A percentile compares a stretch with the other conserved stretches of the same genome.
Evolutionary conservation across 2,797 vertebrate genomes (phyloP).

Genomic region (Myioborus melanocephalus): DNA sequence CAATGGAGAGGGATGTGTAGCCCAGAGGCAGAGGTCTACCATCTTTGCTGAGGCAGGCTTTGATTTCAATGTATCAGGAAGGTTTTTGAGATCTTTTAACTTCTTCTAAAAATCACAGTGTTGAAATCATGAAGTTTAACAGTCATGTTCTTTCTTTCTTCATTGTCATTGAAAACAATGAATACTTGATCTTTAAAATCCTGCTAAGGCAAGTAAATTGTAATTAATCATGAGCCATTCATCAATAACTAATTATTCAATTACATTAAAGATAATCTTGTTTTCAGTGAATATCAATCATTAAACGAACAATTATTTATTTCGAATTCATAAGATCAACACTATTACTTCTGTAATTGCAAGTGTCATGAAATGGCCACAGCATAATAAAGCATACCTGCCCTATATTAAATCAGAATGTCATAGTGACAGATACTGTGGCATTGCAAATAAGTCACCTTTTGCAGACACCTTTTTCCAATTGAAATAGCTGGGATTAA

Average conservation of each 20-base stretch:
- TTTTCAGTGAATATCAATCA: constrained; percentile 50
- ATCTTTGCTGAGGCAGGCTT: neutral
- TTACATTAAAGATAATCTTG: constrained; percentile 49
- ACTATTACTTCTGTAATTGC: constrained; percentile 50
- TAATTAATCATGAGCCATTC: constrained; percentile 43
- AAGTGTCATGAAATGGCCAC: constrained; percentile 28
- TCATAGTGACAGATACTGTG: constrained; percentile 12
- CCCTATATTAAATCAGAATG: constrained; percentile 29
- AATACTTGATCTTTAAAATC: neutral
- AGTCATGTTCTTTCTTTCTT: neutral
- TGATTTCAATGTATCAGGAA: neutral
- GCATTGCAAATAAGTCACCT: constrained; percentile 12
- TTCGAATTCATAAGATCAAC: constrained; percentile 39
- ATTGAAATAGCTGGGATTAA: neutral
- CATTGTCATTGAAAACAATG: neutral
- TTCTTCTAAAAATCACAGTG: neutral
- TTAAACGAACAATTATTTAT: constrained; percentile 36
- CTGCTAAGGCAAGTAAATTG: constrained; percentile 1
- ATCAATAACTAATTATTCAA: constrained; percentile 59
- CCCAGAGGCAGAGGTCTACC: neutral
- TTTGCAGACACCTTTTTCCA: constrained; percentile 7
- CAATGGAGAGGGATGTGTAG: neutral
- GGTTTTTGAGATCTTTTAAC: neutral
- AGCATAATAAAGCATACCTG: constrained; percentile 34
- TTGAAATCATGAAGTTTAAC: neutral